Base-by-base conservation (phyloP, 2,797 vertebrate species). In the Melopsittacus undulatus region DNA sequence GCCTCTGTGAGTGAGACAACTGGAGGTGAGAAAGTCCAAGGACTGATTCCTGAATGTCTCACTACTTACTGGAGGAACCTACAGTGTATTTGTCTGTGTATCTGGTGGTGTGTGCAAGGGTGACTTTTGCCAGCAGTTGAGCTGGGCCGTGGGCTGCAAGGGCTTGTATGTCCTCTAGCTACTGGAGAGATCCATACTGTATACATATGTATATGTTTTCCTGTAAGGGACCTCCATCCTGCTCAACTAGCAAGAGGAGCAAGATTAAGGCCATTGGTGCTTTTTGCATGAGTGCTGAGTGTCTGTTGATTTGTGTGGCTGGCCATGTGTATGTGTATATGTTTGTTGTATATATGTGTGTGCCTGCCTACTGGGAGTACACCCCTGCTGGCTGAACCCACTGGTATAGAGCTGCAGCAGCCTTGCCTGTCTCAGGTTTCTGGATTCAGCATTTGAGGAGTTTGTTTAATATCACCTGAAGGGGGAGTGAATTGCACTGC, bases 121-220 rank as follows among this genome's bases (percentile, higher is more conserved):
- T 72, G 34, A 51, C 42, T 30, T 66, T 19, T 66, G 18, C n/a
- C 43, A 85, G 76, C 40, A 68, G 45, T 54, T 62, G 63, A 40
- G 21, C 13, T 21, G 27, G 38, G 17, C 26, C 81, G 16, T 72
- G 69, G 16, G 19, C 46, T 17, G 89, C 22, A 7, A 61, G 14
- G 56, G 10, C 56, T 83, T 54, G 7, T 54, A 22, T 12, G 19
- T 78, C 34, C 11, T n/a, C n/a, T n/a, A n/a, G n/a, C 45, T 66
- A 42, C 42, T 49, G 57, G 22, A 36, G 30, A 36, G 10, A 61
- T 75, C 30, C 17, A 24, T 40, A 6, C 18, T 56, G 9, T 36
- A 30, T 46, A 20, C 3, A 7, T 26, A 21, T 0, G 0, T 26
- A 3, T 26, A 20, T 36, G 20, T 66, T 61, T 89, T 54, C 19